These are phyloP conservation scores for Alcedo quadribrachys DNA, from an alignment of 2,797 vertebrate genomes.

Conservation along the genomic window DNA sequence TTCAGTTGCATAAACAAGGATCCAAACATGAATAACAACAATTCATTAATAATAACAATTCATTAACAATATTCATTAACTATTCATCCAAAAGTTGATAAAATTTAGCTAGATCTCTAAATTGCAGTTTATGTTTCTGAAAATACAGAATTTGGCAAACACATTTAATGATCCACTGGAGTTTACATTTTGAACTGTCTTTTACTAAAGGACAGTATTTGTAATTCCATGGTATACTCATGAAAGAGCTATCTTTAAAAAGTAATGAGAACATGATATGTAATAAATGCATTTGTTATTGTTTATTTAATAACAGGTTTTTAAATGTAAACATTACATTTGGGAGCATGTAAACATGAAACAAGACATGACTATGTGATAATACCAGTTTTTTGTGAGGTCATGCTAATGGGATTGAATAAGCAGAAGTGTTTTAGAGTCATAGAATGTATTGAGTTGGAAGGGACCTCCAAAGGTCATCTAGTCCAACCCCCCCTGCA, in stretches of 20 bases:
- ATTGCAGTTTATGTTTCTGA: neutral
- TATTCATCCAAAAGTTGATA: neutral
- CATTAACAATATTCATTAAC: neutral
- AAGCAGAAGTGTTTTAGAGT: neutral
- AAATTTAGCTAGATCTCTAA: neutral
- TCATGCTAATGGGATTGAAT: neutral
- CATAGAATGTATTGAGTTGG: no score
- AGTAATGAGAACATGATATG: neutral
- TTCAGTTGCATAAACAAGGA: neutral
- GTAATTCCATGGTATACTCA: neutral
- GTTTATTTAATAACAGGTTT: neutral
- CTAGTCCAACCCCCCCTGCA: no score
- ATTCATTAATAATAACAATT: neutral
- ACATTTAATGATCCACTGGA: neutral
- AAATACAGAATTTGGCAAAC: conserved; percentile 5
- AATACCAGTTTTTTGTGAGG: neutral
- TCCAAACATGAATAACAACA: neutral
- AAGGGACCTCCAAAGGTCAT: no score
- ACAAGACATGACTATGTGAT: neutral
- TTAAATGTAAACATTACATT: neutral
- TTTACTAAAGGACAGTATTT: neutral
- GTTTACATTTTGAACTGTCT: neutral
- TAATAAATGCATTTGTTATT: neutral
- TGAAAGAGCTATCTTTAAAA: neutral
- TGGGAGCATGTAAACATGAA: neutral